phyloP scores from a whole-genome alignment of 2,113 vertebrate species.

The Mungos mungo region DNA sequence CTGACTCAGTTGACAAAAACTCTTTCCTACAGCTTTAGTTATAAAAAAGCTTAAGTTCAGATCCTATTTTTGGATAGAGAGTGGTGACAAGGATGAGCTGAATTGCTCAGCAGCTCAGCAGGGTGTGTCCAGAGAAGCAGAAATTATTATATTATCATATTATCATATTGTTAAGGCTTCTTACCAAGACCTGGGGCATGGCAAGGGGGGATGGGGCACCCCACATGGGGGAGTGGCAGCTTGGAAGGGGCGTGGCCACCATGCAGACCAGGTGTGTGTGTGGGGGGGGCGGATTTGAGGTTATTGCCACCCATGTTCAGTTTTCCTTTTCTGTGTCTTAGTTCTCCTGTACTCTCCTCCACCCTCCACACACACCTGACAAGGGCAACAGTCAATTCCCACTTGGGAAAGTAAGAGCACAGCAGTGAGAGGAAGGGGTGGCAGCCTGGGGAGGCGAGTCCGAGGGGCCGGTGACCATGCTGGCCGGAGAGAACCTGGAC shows the following conservation, averaged over 20 bases:
- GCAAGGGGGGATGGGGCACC: too few species aligned
- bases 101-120: neutral
- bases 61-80: neutral
- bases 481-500: neutral
- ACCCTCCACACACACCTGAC: neutral
- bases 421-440: neutral
- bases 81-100: neutral
- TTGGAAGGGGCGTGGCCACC: neutral
- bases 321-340: neutral
- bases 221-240: neutral
- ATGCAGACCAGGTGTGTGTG: too few species aligned
- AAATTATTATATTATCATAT: neutral
- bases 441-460: neutral
- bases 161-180: neutral
- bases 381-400: neutral
- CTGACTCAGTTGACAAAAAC: neutral
- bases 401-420: neutral
- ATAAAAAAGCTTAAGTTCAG: neutral
- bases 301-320: fast-evolving
- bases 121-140: neutral
- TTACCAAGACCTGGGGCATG: fast-evolving
- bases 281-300: too few species aligned
- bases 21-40: neutral
- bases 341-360: neutral
- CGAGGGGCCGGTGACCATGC: neutral